Evolutionary conservation across 2,113 vertebrate species (phyloP).

Genomic region (Nerophis lumbriciformis): DNA sequence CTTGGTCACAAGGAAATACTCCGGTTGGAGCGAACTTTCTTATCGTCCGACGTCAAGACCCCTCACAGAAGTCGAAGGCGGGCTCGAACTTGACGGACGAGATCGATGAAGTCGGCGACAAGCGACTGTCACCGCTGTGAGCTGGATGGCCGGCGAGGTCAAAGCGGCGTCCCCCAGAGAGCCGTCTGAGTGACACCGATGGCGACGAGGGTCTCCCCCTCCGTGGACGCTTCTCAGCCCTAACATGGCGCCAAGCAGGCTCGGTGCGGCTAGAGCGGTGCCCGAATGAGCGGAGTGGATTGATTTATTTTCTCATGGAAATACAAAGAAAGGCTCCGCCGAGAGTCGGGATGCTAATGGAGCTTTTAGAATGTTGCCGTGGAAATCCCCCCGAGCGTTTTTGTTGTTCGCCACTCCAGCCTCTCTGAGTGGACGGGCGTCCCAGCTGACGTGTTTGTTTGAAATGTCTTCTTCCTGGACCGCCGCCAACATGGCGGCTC

Average conservation of each 20-base stretch:
- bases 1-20: too few relatives aligned
- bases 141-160: background rate
- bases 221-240: background rate
- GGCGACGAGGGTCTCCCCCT: background rate
- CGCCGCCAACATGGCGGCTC: background rate
- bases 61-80: background rate
- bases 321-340: background rate
- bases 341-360: background rate
- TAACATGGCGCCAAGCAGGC: background rate
- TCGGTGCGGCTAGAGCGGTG: background rate
- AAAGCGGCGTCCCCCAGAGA: background rate
- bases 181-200: conserved; percentile 2
- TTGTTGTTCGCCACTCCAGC: background rate
- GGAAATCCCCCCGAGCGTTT: background rate
- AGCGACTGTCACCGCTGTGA: background rate
- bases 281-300: background rate
- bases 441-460: background rate
- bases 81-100: background rate
- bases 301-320: background rate
- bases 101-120: background rate
- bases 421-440: background rate
- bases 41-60: background rate
- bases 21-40: background rate
- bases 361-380: background rate
- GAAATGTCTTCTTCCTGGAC: background rate